Conservation (phyloP, 1,140 invertebrate genomes). For the Bombus ignitus region DNA sequence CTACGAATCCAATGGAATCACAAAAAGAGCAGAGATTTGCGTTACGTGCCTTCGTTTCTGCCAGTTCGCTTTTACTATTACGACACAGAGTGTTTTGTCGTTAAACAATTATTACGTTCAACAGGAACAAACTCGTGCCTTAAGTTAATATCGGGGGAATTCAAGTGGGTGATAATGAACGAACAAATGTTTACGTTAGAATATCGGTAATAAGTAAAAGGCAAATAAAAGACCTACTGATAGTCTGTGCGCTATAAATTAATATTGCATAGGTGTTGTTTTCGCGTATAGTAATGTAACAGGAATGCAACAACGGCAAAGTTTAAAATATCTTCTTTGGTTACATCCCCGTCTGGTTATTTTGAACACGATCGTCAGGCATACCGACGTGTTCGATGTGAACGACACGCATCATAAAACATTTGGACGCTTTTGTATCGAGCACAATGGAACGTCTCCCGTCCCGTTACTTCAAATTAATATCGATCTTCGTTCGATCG, state of each 20-base stretch:
- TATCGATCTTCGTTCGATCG: slow-evolving; percentile 50
- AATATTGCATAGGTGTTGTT: background rate
- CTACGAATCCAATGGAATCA: too few relatives aligned
- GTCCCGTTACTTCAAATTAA: slow-evolving; percentile 62
- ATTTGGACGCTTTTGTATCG: slow-evolving; percentile 13
- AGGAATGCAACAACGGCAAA: background rate
- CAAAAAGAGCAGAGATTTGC: too few relatives aligned
- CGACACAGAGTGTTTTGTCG: too few relatives aligned
- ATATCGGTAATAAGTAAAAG: too few relatives aligned
- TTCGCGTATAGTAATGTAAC: background rate
- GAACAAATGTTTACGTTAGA: too few relatives aligned
- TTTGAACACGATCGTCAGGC: background rate
- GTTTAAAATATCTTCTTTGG: background rate
- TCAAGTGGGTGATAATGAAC: too few relatives aligned
- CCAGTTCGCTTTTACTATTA: too few relatives aligned
- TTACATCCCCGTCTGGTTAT: background rate
- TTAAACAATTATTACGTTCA: too few relatives aligned
- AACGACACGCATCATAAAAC: slow-evolving; percentile 33
- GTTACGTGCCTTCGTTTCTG: too few relatives aligned
- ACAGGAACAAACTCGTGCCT: too few relatives aligned
- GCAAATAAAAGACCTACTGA: too few relatives aligned
- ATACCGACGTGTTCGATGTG: background rate
- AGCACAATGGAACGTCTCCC: slow-evolving; percentile 21
- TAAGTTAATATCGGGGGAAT: too few relatives aligned
- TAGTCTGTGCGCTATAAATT: background rate